Evolutionary conservation across 2,888 invertebrate species (phyloP), one percentile per base, ranked within the genome.

Genomic region (Trissonchulus sp.): DNA sequence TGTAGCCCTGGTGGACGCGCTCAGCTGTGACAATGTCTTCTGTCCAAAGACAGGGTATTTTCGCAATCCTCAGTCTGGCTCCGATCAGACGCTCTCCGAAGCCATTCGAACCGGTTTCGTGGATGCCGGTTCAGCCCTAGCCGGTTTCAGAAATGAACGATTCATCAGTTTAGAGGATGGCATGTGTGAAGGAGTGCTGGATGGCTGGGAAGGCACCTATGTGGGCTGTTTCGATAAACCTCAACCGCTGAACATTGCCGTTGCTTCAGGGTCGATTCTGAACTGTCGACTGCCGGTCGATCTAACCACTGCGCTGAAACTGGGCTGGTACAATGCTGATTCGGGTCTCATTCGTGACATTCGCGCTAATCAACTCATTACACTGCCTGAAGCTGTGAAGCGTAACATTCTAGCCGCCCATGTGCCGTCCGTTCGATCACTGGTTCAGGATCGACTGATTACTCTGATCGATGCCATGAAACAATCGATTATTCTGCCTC

Each of bases 361-460:
- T 48, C 8, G 8, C 8, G 69, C 23, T 3, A 31, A 23, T 18
- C 2, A 90, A 79, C 90, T 91, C 48, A 92, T 93, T 83, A 91
- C 91, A 31, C 84, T 94, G 0, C 92, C 92, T 81, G 92, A 93
- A 81, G 88, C 91, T 0, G 84, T 93, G 76, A 88, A 90, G 65
- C 8, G 8, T 48, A 23, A 23, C 8, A 8, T 48, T 23, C 8
- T 48, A 8, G 48, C 8, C 23, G 48, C 48, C 48, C 23, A 48
- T 48, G 8, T 23, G 23, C 8, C 48, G 23, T 48, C 48, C 8
- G 23, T 48, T 48, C 8, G 48, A 48, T n/a, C n/a, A n/a, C n/a
- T n/a, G n/a, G n/a, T n/a, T n/a, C n/a, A n/a, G n/a, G n/a, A n/a
- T n/a, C n/a, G n/a, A n/a, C n/a, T n/a, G n/a, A n/a, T n/a, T n/a